Percentiles rank a stretch among this genome's conserved stretches.
Evolutionary conservation across 2,888 invertebrate genomes (phyloP).

Genomic region (Diabrotica balteata): DNA sequence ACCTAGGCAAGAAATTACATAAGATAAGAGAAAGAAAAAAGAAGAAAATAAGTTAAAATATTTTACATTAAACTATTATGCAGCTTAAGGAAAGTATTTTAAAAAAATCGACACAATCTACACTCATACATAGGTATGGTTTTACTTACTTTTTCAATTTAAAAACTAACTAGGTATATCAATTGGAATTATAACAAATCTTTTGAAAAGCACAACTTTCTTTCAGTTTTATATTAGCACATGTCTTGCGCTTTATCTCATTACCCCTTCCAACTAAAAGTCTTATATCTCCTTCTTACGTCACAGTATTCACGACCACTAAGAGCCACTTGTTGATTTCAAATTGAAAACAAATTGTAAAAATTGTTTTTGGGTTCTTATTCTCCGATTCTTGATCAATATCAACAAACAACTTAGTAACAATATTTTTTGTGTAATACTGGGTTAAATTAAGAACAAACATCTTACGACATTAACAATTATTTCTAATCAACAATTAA

Average conservation of each 20-base stretch:
- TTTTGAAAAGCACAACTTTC: not conserved
- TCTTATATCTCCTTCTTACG: conserved; percentile 1
- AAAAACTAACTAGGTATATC: not conserved
- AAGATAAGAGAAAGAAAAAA: too few species aligned
- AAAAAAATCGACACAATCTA: too few species aligned
- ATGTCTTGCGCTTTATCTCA: conserved; percentile 6
- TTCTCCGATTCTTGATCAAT: not conserved
- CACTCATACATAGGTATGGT: too few species aligned
- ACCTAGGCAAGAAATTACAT: too few species aligned
- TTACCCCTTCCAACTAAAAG: not conserved
- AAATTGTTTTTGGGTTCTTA: not conserved
- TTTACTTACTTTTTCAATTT: not conserved
- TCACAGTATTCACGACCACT: conserved; percentile 14
- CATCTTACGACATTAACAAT: conserved; percentile 17
- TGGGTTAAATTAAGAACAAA: conserved; percentile 13
- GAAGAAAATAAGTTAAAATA: too few species aligned
- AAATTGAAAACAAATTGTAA: not conserved
- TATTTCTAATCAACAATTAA: conserved; percentile 1
- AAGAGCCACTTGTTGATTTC: conserved; percentile 9
- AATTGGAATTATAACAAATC: too few species aligned
- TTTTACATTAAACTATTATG: too few species aligned
- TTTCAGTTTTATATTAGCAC: conserved; percentile 14
- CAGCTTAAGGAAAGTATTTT: too few species aligned
- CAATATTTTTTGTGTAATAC: conserved; percentile 4
- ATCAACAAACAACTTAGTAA: conserved; percentile 17